A percentile compares a stretch with the other conserved stretches of the same genome.
Evolutionary conservation across 2,888 invertebrate species (phyloP).

Genomic region (Julus scanicus): DNA sequence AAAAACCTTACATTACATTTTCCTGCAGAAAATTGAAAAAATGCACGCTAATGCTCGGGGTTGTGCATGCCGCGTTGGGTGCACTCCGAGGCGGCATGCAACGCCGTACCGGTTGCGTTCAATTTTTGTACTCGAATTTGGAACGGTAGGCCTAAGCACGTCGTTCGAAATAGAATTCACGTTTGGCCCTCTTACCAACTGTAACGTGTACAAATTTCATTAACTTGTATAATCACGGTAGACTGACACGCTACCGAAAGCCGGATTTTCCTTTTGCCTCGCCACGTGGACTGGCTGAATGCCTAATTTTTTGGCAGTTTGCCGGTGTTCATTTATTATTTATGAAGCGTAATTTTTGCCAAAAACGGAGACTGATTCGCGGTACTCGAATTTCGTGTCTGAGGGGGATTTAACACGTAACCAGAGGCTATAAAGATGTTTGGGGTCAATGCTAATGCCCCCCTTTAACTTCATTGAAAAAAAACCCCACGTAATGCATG

Average conservation of each 20-base stretch:
- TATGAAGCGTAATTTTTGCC: constrained; percentile 21
- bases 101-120: background rate
- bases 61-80: no score
- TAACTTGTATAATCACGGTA: background rate
- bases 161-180: no score
- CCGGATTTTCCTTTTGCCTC: background rate
- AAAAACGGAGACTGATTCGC: background rate
- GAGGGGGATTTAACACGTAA: background rate
- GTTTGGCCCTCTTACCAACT: no score
- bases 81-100: no score
- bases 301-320: background rate
- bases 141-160: background rate
- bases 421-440: no score
- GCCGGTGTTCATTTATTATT: background rate
- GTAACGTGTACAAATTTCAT: background rate
- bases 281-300: constrained; percentile 16
- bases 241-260: background rate
- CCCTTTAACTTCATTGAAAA: no score
- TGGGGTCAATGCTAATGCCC: no score
- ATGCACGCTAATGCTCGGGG: background rate
- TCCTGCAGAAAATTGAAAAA: background rate
- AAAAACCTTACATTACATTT: background rate
- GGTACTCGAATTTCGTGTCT: background rate
- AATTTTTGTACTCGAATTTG: background rate
- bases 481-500: no score